Evolutionary conservation across 2,113 vertebrate genomes (phyloP), one percentile per base, ranked within the genome.

Genomic region (Pachypanchax playfairii): DNA sequence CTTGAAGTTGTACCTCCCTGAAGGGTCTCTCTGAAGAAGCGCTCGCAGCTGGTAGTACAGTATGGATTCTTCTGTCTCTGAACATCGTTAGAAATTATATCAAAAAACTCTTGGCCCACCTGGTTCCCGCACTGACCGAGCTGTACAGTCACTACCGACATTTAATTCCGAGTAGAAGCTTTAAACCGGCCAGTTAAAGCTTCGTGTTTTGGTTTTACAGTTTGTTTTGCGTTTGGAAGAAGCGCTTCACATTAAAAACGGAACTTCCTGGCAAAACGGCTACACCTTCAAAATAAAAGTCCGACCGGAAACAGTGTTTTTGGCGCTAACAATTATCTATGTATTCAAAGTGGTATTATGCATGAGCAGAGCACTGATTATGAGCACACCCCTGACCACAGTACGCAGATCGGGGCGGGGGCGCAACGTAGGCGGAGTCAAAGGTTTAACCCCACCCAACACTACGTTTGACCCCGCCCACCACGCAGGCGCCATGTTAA

Each of bases 41-140:
- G 87, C 70, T 98, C 95, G 18, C 74, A 82, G 77, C 91, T 93
- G 77, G 86, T 89, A 0, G 84, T 42, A 1, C 39, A 24, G 88
- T 94, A 96, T 1, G 75, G 68, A 17, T 90, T 89, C 15, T 91
- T 91, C 54, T 93, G 92, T 22, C 77, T 77, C 35, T 2, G 28
- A 39, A 84, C 75, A 10, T 98, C 97, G 2, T 70, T 79, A 61
- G 88, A 91, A 21, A 98, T 26, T 35, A 86, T 22, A 58, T 87
- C 91, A 39, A 97, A 96, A 38, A 99, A 73, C 82, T 98, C 93
- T 0, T 87, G 92, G 8, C 96, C 97, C 49, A 95, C 89, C 73
- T 99, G 97, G 82, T 98, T 99, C 26, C 97, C 97, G 57, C 97
- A 98, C 82, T 99, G 97, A 17, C 97, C 97, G 15, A 99, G 89